Conservation (phyloP, 2,888 invertebrate species). For the Rhabditoides inermis region DNA sequence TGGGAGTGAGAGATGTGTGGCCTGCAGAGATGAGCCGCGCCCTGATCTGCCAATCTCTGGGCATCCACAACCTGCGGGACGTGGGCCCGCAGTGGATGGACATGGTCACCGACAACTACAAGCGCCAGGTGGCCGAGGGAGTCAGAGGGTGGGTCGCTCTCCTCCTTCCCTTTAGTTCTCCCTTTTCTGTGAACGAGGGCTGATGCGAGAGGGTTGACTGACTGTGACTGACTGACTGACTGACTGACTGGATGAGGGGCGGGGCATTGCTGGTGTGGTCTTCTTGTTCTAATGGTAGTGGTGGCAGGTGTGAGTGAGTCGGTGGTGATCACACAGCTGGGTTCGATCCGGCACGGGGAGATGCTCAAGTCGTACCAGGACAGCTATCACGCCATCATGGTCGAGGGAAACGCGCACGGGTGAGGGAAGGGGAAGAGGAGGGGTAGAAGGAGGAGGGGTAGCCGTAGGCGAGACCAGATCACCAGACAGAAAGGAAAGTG, state of each 20-base stretch:
- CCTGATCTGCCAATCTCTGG: conserved; percentile 41
- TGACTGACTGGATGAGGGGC: too few relatives aligned
- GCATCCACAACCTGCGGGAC: conserved; percentile 42
- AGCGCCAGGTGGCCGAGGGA: conserved; percentile 37
- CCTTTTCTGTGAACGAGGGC: too few relatives aligned
- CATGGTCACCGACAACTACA: conserved; percentile 35
- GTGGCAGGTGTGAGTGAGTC: too few relatives aligned
- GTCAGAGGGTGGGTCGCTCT: conserved; percentile 42
- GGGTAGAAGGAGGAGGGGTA: not conserved
- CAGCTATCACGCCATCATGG: conserved; percentile 38
- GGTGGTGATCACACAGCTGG: conserved; percentile 43
- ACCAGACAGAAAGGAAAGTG: not conserved
- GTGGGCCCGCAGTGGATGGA: conserved; percentile 46
- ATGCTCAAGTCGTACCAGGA: conserved; percentile 41
- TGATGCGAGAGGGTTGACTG: too few relatives aligned
- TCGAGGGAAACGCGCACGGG: conserved; percentile 43
- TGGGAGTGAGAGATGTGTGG: too few relatives aligned
- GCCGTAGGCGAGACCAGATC: too few relatives aligned
- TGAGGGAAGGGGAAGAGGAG: conserved; percentile 10
- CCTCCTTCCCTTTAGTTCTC: too few relatives aligned
- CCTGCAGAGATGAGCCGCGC: conserved; percentile 39
- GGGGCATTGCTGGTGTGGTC: not conserved
- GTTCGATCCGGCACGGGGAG: conserved; percentile 31
- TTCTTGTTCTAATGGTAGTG: too few relatives aligned
- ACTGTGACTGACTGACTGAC: conserved; percentile 60